Evolutionary conservation across 2,888 invertebrate genomes (phyloP).

Genomic region (Spodoptera picta): DNA sequence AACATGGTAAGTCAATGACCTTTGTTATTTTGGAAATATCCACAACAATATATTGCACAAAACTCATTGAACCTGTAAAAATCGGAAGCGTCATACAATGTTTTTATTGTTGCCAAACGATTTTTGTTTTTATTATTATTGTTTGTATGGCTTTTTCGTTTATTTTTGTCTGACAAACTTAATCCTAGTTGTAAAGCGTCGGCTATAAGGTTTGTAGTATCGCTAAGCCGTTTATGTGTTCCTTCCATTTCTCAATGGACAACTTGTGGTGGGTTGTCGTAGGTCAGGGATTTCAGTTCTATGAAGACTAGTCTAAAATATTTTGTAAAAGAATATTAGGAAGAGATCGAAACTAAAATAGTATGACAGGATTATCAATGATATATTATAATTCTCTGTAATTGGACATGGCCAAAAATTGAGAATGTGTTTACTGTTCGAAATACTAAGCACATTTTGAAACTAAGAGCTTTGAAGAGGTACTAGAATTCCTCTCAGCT

Average conservation of each 20-base stretch:
- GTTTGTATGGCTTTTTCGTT: constrained; percentile 19
- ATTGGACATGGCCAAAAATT: too few species aligned
- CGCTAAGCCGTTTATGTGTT: constrained; percentile 11
- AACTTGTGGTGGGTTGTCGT: constrained; percentile 28
- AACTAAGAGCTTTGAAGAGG: too few species aligned
- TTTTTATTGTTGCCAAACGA: constrained; percentile 40
- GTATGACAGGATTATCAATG: too few species aligned
- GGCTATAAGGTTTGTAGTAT: background rate
- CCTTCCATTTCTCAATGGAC: constrained; percentile 14
- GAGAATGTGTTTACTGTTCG: too few species aligned
- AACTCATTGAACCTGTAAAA: constrained; percentile 51
- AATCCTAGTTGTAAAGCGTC: constrained; percentile 7
- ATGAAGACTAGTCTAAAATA: constrained; percentile 4
- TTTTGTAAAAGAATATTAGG: too few species aligned
- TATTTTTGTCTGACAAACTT: constrained; percentile 23
- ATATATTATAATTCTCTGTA: too few species aligned
- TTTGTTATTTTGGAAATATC: constrained; percentile 31
- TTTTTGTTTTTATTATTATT: constrained; percentile 36
- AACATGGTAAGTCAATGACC: too few species aligned
- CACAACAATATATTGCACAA: constrained; percentile 71
- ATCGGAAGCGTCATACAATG: constrained; percentile 57
- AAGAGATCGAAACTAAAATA: too few species aligned
- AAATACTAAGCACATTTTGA: too few species aligned
- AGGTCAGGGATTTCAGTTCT: constrained; percentile 30
- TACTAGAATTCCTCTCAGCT: too few species aligned